Conservation (phyloP, 2,888 invertebrate genomes). For the Spatulosminthurus flaviceps region DNA sequence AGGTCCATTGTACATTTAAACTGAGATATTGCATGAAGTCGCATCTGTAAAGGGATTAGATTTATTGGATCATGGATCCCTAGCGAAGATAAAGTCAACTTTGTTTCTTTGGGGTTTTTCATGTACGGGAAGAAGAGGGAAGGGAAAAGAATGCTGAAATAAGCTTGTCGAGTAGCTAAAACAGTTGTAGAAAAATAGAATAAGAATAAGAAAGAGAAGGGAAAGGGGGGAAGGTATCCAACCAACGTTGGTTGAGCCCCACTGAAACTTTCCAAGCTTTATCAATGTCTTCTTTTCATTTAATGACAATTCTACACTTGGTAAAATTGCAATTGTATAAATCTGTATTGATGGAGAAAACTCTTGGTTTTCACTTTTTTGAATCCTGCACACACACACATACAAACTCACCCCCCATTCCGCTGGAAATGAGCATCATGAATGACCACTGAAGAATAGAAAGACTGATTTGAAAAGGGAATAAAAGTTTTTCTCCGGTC, state of each 20-base stretch:
- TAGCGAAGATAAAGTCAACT: constrained; percentile 42
- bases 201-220: constrained; percentile 24
- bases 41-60: constrained; percentile 32
- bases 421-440: constrained; percentile 47
- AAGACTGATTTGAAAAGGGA: constrained; percentile 46
- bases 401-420: constrained; percentile 35
- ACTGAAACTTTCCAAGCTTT: constrained; percentile 42
- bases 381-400: constrained; percentile 22
- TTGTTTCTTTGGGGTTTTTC: constrained; percentile 40
- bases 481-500: constrained; percentile 44
- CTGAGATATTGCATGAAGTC: constrained; percentile 19
- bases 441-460: constrained; percentile 47
- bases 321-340: constrained; percentile 48
- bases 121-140: constrained; percentile 6
- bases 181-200: constrained; percentile 9
- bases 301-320: constrained; percentile 48
- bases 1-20: constrained; percentile 29
- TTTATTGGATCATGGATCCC: constrained; percentile 43
- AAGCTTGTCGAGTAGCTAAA: constrained; percentile 10
- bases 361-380: constrained; percentile 45
- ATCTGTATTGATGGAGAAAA: constrained; percentile 49
- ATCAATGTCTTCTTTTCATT: constrained; percentile 47
- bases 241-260: neutral
- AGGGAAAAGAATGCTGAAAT: constrained; percentile 15
- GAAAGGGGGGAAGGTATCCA: neutral